phyloP scores from a whole-genome alignment of 1,140 invertebrate genomes.

The Philotrypesis tridentata region DNA sequence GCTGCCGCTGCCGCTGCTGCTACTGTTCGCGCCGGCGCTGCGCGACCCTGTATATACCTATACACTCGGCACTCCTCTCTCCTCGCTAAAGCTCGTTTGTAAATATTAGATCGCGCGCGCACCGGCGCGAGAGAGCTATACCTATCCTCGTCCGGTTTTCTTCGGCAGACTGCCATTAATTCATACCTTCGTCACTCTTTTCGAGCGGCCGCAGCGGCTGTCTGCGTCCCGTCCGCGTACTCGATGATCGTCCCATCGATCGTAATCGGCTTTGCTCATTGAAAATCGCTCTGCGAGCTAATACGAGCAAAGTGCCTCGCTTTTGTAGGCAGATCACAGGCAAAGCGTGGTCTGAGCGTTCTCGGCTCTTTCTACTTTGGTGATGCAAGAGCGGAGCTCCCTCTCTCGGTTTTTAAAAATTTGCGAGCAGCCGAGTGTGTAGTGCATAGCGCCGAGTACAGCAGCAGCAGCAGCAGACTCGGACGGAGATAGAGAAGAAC shows the following conservation, averaged over 20 bases:
- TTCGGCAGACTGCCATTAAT: neutral
- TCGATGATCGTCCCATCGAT: neutral
- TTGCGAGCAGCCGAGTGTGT: neutral
- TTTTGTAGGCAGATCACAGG: too few relatives aligned
- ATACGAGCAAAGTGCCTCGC: neutral
- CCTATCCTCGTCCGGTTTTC: neutral
- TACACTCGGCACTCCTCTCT: conserved; percentile 52
- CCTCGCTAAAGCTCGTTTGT: conserved; percentile 63
- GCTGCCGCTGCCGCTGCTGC: conserved; percentile 54
- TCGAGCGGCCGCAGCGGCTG: neutral
- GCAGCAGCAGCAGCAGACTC: neutral
- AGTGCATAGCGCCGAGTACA: too few relatives aligned
- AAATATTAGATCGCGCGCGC: conserved; percentile 65
- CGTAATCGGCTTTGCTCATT: neutral
- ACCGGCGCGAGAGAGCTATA: neutral
- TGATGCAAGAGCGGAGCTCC: neutral
- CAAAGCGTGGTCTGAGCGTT: too few relatives aligned
- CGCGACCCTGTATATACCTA: conserved; percentile 51
- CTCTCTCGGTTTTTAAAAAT: conserved; percentile 13
- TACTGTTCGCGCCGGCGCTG: conserved; percentile 49
- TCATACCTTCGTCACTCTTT: neutral
- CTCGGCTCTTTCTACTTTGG: neutral
- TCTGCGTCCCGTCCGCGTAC: too few relatives aligned
- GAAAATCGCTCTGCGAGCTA: neutral
- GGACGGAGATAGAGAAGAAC: neutral